A percentile compares a stretch with the other conserved stretches of the same genome.
Evolutionary conservation across 2,888 invertebrate species (phyloP).

Genomic region (Ophion costatus): DNA sequence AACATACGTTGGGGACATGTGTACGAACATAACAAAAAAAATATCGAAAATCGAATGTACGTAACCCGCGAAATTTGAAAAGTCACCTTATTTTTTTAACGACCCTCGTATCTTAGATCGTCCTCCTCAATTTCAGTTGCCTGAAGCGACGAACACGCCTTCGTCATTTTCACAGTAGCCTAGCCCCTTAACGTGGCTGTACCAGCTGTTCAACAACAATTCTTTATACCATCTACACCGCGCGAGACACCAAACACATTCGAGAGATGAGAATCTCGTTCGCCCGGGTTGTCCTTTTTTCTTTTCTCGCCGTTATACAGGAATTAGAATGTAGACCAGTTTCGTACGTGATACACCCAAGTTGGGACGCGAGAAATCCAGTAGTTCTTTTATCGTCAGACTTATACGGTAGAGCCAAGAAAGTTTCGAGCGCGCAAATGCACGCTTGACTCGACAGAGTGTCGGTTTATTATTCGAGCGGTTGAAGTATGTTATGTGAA

Average conservation of each 20-base stretch:
- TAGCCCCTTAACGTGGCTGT: constrained; percentile 7
- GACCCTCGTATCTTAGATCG: too few species aligned
- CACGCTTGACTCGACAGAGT: constrained; percentile 27
- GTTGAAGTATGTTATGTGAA: constrained; percentile 29
- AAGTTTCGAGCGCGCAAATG: constrained; percentile 54
- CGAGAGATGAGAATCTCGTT: constrained; percentile 32
- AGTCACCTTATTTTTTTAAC: too few species aligned
- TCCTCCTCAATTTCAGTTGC: too few species aligned
- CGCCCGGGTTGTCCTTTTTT: not conserved
- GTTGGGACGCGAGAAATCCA: constrained; percentile 40
- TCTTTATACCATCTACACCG: constrained; percentile 27
- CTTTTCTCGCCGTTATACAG: not conserved
- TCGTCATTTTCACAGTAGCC: too few species aligned
- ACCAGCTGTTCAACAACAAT: constrained; percentile 14
- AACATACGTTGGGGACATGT: too few species aligned
- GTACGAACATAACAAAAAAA: too few species aligned
- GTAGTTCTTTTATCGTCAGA: constrained; percentile 38
- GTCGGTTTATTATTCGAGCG: constrained; percentile 40
- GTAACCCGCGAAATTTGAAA: too few species aligned
- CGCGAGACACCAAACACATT: not conserved
- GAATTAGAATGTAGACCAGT: constrained; percentile 57
- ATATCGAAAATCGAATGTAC: too few species aligned
- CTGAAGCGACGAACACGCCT: too few species aligned
- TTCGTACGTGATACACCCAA: constrained; percentile 31
- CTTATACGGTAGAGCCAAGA: constrained; percentile 59